Percentiles rank a stretch among this genome's conserved stretches.
These are phyloP conservation scores for Gavialis gangeticus DNA, from an alignment of 2,113 vertebrate species.

Conservation along the genomic window DNA sequence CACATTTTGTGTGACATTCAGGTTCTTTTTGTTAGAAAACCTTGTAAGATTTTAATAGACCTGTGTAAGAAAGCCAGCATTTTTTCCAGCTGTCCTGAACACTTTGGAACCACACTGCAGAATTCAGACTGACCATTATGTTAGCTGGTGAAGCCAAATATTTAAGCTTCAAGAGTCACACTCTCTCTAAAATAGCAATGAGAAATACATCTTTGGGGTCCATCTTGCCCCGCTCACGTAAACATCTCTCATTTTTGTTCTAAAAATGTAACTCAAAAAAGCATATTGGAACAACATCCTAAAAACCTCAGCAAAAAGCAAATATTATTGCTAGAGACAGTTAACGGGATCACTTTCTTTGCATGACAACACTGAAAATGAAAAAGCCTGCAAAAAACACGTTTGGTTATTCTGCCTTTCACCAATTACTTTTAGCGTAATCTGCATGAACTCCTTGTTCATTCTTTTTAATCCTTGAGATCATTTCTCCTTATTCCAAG, in stretches of 20 bases:
- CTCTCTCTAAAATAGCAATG: conserved; percentile 12
- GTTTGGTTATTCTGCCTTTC: neutral
- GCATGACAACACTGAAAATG: neutral
- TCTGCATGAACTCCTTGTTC: neutral
- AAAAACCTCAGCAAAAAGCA: conserved; percentile 49
- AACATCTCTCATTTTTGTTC: conserved; percentile 59
- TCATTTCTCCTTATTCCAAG: neutral
- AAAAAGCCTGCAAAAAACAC: neutral
- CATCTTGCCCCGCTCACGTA: conserved; percentile 31
- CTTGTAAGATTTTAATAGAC: neutral
- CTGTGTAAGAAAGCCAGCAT: neutral
- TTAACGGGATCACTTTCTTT: conserved; percentile 33
- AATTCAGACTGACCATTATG: conserved; percentile 14
- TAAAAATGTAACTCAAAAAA: conserved; percentile 67
- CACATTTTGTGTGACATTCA: neutral
- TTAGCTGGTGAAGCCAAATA: conserved; percentile 52
- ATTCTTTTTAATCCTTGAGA: neutral
- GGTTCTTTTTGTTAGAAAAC: neutral
- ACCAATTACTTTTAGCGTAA: neutral
- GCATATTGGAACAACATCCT: conserved; percentile 14
- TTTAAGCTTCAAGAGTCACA: conserved; percentile 35
- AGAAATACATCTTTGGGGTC: conserved; percentile 43
- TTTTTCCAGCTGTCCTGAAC: neutral
- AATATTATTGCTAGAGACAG: conserved; percentile 24
- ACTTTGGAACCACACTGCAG: neutral